Evolutionary conservation across 2,888 invertebrate genomes (phyloP), one percentile per base, ranked within the genome.

Genomic region (Leptinotarsa haldemani): DNA sequence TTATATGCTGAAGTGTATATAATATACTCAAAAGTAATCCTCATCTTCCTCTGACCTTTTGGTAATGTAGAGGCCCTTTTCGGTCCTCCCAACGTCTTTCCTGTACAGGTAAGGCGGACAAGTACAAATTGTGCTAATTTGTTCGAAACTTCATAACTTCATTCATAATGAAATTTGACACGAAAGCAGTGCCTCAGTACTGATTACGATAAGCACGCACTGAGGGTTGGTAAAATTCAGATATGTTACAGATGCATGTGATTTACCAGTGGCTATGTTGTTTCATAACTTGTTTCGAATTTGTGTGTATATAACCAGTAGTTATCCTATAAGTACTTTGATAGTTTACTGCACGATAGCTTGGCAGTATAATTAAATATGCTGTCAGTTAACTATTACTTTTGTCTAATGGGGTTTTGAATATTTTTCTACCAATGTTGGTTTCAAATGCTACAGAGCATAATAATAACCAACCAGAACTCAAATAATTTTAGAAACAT

Each of bases 61-160:
- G 71, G 75, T 68, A 63, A 69, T 71, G 72, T 79, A 79, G 79
- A 77, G 76, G 77, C 77, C 75, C 74, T 74, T 70, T 74, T 77
- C 69, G 71, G 73, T 71, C 70, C 61, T 71, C 71, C 72, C 69
- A 74, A 71, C 73, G 65, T 77, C 75, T 74, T 71, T 64, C 63
- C 64, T 65, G 52, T 56, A 65, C 78, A 78, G 75, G 75, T 77
- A 75, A 76, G 71, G 77, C 69, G 75, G 73, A 74, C 63, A 64
- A 16, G 4, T 18, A 61, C 61, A 56, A 56, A 56, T 56, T 56
- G 53, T 20, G 18, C 53, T 56, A 56, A 56, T 56, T 56, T 56
- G 22, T 56, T 56, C 61, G 25, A 61, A 61, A 61, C 61, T 61
- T 30, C 61, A 30, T 30, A 30, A 61, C 61, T 61, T 61, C 61